Evolutionary conservation across 1,140 invertebrate genomes (phyloP), one percentile per base, ranked within the genome.

Genomic region (Caenorhabditis tropicalis): DNA sequence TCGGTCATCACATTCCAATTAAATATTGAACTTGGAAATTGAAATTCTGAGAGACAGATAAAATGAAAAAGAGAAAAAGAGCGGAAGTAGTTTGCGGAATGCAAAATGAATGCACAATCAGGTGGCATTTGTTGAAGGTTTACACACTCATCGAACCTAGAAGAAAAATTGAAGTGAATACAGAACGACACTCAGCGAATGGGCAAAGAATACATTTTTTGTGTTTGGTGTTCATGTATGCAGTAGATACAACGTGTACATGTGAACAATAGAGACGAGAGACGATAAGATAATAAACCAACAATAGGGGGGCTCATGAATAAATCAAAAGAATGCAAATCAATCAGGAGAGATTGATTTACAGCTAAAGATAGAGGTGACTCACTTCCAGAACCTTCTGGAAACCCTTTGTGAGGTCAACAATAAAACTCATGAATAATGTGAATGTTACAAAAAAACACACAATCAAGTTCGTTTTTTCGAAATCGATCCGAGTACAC

Each of bases 71-170:
- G 58, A 65, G 58, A 65, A 65, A 33, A 12, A 33, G 29, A 65
- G 36, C 36, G 36, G 33, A 74, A 74, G 65, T 74, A 43, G 36
- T 27, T 36, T 29, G 12, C 27, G 36, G 43, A 12, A 10, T 10
- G 65, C 19, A 36, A 36, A 74, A 74, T n/a, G 65, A 74, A 74
- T 74, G 33, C 36, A 74, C 65, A 74, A 74, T 74, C 65, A 74
- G 65, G 10, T 74, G 65, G 65, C 65, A 74, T 74, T 74, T 74
- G 36, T 74, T 24, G 27, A n/a, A 74, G 65, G 36, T 74, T 39
- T 39, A 46, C 33, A 74, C 65, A 21, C 36, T 19, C 58, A 33
- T 51, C n/a, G 48, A 51, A 51, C 27, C 5, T 10, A 5, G 53
- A 24, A 27, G 24, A 58, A 5, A n/a, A 16, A 36, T 36, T 15